Percentiles rank a stretch among this genome's conserved stretches.
phyloP scores from a whole-genome alignment of 2,797 vertebrate genomes.

The Thamnophis elegans region DNA sequence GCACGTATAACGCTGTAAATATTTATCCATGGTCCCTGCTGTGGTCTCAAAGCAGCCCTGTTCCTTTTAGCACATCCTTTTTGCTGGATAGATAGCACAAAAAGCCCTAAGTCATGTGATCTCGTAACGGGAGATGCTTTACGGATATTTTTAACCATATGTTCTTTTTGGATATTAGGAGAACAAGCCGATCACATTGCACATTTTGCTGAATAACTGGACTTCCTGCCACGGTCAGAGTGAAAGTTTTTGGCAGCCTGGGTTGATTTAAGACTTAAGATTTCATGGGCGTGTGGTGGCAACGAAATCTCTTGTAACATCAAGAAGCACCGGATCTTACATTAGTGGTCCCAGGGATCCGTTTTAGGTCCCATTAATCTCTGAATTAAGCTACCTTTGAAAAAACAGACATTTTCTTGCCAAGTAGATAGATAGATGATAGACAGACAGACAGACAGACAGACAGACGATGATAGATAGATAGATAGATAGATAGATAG shows the following conservation, averaged over 20 bases:
- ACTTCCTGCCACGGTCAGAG: constrained; percentile 60
- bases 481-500: too few species aligned
- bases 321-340: constrained; percentile 31
- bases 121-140: constrained; percentile 56
- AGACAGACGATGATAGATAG: too few species aligned
- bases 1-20: neutral
- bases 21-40: neutral
- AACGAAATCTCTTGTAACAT: neutral
- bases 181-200: constrained; percentile 69
- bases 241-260: constrained; percentile 19
- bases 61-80: neutral
- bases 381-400: neutral
- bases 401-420: neutral
- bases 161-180: constrained; percentile 59
- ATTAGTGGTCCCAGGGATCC: neutral
- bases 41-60: neutral
- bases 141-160: constrained; percentile 56
- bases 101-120: constrained; percentile 46
- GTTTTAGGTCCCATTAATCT: neutral
- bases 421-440: too few species aligned
- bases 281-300: constrained; percentile 45
- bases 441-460: too few species aligned
- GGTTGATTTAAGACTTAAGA: neutral
- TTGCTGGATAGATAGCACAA: neutral
- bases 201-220: constrained; percentile 66